These are phyloP conservation scores for Odontomyia ornata DNA, from an alignment of 2,888 invertebrate genomes.

Conservation along the genomic window DNA sequence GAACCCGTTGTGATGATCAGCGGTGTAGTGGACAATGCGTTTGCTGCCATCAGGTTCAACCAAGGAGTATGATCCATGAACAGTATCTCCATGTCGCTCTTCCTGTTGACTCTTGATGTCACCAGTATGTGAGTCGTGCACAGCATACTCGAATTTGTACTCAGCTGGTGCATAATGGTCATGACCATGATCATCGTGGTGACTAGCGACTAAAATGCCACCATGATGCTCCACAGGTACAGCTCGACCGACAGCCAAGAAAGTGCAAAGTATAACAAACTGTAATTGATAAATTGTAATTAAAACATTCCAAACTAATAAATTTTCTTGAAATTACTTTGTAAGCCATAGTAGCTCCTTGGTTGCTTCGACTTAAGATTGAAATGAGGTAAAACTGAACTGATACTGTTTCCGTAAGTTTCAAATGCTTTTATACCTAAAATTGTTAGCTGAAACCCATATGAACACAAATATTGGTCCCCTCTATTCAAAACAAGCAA, in stretches of 20 bases:
- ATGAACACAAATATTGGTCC: too few species aligned
- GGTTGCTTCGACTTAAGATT: too few species aligned
- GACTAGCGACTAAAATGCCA: not conserved
- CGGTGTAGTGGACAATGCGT: constrained; percentile 62
- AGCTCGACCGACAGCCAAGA: not conserved
- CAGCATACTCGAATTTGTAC: constrained; percentile 62
- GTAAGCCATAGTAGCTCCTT: too few species aligned
- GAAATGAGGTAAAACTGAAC: too few species aligned
- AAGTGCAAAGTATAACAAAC: constrained; percentile 1
- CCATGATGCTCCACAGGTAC: constrained; percentile 15
- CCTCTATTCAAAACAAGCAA: too few species aligned
- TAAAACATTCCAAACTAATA: too few species aligned
- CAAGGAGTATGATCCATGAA: constrained; percentile 62
- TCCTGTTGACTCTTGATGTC: constrained; percentile 64
- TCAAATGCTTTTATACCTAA: too few species aligned
- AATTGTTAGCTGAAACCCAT: too few species aligned
- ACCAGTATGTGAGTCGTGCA: constrained; percentile 62
- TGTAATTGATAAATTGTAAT: too few species aligned
- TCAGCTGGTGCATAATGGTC: constrained; percentile 57
- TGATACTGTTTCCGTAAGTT: too few species aligned
- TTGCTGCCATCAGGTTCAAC: constrained; percentile 63
- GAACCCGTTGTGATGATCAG: constrained; percentile 62
- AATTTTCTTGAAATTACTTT: too few species aligned
- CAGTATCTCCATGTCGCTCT: constrained; percentile 61
- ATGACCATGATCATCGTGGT: not conserved